A percentile compares a stretch with the other conserved stretches of the same genome.
phyloP scores from a whole-genome alignment of 2,797 vertebrate species.

The Lerista edwardsae region DNA sequence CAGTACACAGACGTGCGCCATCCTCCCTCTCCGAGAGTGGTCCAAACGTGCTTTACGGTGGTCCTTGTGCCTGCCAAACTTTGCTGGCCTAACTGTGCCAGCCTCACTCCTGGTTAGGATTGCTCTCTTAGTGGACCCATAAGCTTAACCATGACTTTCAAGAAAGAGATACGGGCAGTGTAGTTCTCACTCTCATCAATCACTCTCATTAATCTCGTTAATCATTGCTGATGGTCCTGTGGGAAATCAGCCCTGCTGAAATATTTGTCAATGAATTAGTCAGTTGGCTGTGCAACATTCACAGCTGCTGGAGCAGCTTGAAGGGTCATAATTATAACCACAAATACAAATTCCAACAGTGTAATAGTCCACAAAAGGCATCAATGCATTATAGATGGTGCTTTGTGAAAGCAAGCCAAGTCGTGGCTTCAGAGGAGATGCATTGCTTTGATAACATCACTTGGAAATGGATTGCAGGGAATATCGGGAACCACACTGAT shows the following conservation, averaged over 20 bases:
- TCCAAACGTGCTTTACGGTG: too few relatives aligned
- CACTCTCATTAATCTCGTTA: not conserved
- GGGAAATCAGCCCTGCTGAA: not conserved
- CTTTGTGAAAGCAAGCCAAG: slow-evolving; percentile 4
- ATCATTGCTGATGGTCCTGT: not conserved
- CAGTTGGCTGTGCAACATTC: not conserved
- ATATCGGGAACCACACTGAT: not conserved
- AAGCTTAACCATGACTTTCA: not conserved
- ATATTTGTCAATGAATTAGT: slow-evolving; percentile 23
- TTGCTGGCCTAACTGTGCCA: too few relatives aligned
- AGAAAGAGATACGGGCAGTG: not conserved
- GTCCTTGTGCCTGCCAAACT: too few relatives aligned
- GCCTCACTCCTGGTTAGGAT: not conserved
- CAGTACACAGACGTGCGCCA: too few relatives aligned
- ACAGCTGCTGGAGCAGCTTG: slow-evolving; percentile 2
- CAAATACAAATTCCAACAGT: slow-evolving; percentile 2
- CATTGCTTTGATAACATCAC: not conserved
- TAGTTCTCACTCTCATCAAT: slow-evolving; percentile 4
- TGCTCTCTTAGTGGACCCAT: not conserved
- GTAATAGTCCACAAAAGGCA: not conserved
- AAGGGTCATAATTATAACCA: slow-evolving; percentile 1
- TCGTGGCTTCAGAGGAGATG: not conserved
- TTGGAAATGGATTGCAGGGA: not conserved
- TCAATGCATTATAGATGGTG: not conserved
- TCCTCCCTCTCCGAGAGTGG: too few relatives aligned